These are phyloP conservation scores for Pangasius krempfi DNA, from an alignment of 2,797 vertebrate species.

Conservation along the genomic window DNA sequence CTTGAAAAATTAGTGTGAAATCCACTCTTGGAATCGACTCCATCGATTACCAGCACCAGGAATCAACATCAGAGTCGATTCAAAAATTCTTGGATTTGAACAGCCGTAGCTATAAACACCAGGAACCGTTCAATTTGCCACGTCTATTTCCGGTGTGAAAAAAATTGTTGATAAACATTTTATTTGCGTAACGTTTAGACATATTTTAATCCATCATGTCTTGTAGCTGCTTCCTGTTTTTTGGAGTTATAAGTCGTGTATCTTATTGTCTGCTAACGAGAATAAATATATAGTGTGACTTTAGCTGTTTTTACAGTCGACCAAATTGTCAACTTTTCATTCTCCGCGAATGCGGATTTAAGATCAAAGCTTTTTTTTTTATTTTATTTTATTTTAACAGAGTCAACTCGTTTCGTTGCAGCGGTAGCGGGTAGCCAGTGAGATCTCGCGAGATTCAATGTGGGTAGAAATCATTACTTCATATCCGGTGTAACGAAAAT, in stretches of 20 bases:
- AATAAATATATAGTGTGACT: not conserved
- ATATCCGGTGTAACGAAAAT: not conserved
- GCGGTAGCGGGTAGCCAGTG: too few species aligned
- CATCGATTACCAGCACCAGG: too few species aligned
- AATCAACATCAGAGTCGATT: not conserved
- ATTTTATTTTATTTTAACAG: not conserved
- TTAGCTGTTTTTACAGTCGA: not conserved
- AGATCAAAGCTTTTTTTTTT: not conserved
- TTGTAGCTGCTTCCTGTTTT: not conserved
- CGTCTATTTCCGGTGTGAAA: slow-evolving; percentile 60
- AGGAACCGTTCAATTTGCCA: slow-evolving; percentile 54
- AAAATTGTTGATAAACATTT: not conserved
- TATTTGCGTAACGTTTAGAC: not conserved
- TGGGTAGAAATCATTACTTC: not conserved
- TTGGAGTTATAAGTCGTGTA: not conserved
- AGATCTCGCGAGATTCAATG: not conserved
- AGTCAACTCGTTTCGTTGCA: not conserved
- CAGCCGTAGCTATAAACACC: not conserved
- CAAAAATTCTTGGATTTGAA: not conserved
- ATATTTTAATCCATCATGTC: not conserved
- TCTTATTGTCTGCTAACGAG: not conserved
- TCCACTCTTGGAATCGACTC: not conserved
- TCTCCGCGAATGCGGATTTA: not conserved
- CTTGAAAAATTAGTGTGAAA: not conserved
- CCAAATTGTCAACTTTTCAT: not conserved